Evolutionary conservation across 2,797 vertebrate genomes (phyloP), one percentile per base, ranked within the genome.

Genomic region (Myotis daubentonii): DNA sequence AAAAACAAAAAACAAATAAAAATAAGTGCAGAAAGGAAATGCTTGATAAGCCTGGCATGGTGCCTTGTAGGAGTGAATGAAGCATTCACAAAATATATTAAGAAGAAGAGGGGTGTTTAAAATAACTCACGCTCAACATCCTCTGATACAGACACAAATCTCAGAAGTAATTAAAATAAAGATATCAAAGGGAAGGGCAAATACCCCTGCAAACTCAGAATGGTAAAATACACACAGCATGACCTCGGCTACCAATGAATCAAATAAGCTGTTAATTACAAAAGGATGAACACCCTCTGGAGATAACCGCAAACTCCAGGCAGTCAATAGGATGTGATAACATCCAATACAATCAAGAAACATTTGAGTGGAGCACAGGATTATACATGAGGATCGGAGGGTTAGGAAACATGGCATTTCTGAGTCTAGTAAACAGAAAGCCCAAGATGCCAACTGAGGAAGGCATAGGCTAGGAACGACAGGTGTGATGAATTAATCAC

Each of bases 221-320:
- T 93, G 49, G 89, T 79, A 96, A 97, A 97, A 97, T 95, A 94
- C 87, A 96, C 16, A 66, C 33, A 94, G 72, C 70, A 84, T 97
- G 94, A 97, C 94, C 78, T 97, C 92, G 22, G 94, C 87, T 96
- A 96, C 65, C 81, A 89, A 80, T 94, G 96, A 97, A 97, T 97
- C 85, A 97, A 98, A 97, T 94, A 96, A 97, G 81, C 79, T 97
- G 93, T 96, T 98, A 97, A 98, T 97, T 98, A 97, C 96, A 95
- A 97, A 97, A 98, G 83, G 78, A 97, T 98, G 93, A 97, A 95
- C 71, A 97, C 74, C 66, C 88, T 95, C 25, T 91, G 0, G 97
- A 98, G 97, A 97, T 93, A 97, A 55, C 72, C 92, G 87, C 95
- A 91, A 95, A 96, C 83, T 95, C 85, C 33, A 95, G 75, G 80